These are phyloP conservation scores for Macheiramphus alcinus DNA, from an alignment of 2,113 vertebrate species.

Conservation along the genomic window DNA sequence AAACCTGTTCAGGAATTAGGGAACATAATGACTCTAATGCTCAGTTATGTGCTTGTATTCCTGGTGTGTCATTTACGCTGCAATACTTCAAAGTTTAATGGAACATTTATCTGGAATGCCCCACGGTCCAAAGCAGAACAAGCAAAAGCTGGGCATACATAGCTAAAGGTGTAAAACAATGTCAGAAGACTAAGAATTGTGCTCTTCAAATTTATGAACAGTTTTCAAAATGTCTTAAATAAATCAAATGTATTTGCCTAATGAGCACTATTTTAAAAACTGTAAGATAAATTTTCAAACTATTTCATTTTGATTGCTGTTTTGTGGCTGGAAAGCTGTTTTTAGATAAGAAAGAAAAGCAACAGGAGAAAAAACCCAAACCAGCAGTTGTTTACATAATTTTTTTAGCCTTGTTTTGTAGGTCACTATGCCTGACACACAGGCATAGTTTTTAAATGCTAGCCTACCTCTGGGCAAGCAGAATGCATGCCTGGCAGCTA, in stretches of 20 bases:
- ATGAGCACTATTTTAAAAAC: not conserved
- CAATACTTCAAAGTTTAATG: not conserved
- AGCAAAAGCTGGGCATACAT: not conserved
- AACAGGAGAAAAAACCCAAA: rapidly evolving
- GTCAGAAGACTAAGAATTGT: not conserved
- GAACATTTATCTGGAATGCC: not conserved
- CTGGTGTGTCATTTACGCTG: not conserved
- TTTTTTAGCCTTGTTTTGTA: conserved; percentile 29
- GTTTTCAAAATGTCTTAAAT: not conserved
- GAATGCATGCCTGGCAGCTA: not conserved
- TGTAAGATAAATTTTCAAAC: not conserved
- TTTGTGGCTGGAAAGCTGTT: not conserved
- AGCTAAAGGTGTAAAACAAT: not conserved
- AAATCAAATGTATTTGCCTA: not conserved
- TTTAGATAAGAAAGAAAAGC: not conserved
- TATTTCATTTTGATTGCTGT: not conserved
- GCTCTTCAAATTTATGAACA: not conserved
- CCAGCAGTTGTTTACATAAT: not conserved
- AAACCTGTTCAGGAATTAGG: not conserved
- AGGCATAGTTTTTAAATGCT: not conserved
- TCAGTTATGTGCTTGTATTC: not conserved
- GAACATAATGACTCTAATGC: not conserved
- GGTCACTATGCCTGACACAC: not conserved
- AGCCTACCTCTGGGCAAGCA: not conserved
- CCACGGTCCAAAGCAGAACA: not conserved